Base-by-base conservation (phyloP, 2,797 vertebrate species). In the Psittacula derbiana region DNA sequence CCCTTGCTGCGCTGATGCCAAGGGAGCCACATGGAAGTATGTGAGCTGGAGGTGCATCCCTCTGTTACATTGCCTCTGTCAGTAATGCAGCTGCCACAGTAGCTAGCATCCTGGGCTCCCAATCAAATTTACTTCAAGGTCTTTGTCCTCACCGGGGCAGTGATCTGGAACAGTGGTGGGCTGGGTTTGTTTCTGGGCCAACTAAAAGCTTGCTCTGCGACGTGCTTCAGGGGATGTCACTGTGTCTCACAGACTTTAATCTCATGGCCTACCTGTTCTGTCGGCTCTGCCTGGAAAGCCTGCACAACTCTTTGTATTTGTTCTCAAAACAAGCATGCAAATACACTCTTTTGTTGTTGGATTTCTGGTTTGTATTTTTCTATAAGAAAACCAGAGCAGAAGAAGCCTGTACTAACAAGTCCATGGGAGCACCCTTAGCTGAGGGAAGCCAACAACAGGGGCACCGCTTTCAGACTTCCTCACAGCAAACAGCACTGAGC, bases 321-420 rank as follows among this genome's bases (percentile, higher is more conserved):
- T 78, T 92, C 87, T 95, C 74, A 73, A 93, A 95, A 94, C 43
- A 92, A 80, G 16, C 49, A 16, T 41, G 67, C 40, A 69, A 79
- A 73, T 25, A 43, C 2, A 4, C 12, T 52, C 50, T 50, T 90
- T 38, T 47, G 38, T 79, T 62, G 33, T 31, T 18, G 11, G 15
- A 74, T 64, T 58, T n/a, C 10, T n/a, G 12, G 8, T 6, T 46
- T 17, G 6, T 2, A 10, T 49, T 60, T 71, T n/a, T 83, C 47
- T 7, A 2, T 30, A 64, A 62, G 73, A 74, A 84, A 92, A 78
- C 25, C 3, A 2, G 62, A 40, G 33, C 31, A 84, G 86, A 76
- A 78, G 19, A 44, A 91, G 69, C 67, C 33, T 95, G 87, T 80
- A 60, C 27, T 62, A 87, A 83, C 80, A 95, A 86, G 93, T 49